Evolutionary conservation across 2,797 vertebrate species (phyloP), one percentile per base, ranked within the genome.

Genomic region (Enteromius unitaeniatus): DNA sequence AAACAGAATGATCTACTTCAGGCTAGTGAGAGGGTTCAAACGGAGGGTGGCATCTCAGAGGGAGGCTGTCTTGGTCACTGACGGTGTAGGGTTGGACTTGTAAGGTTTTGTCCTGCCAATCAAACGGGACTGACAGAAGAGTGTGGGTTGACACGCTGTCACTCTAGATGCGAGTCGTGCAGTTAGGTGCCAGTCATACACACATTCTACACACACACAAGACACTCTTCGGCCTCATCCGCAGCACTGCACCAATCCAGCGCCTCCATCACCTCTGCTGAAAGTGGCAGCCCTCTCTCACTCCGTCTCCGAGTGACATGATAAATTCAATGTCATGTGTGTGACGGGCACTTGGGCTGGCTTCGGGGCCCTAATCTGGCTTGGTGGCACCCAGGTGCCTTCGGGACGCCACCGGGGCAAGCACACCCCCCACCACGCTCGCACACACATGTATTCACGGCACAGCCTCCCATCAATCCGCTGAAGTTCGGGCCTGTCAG

Each of bases 171-270:
- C 93, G 91, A 88, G 84, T 90, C 92, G 86, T 91, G 92, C 90
- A 91, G 92, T 91, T 95, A 94, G 96, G 95, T 96, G 95, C 95
- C 95, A 96, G 96, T 96, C 91, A 92, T 88, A 84, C 75, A 74
- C 58, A 40, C 28, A 51, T 15, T 40, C 53, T 26, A 73, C 47
- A 83, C 77, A 84, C 78, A 76, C 81, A 76, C 51, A 65, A 17
- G 65, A 65, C 55, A 49, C 72, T 65, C 85, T 69, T 81, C 89
- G 91, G 90, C 91, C 91, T 91, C 89, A 58, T 73, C 53, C 68
- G 6, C 89, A 90, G 73, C 72, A 83, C 77, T 89, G 89, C 92
- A 92, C 91, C 92, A 92, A 86, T 84, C 93, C 90, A 83, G 82
- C 85, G 88, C 92, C 91, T 92, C 87, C 76, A 92, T 96, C 95